Evolutionary conservation across 2,113 vertebrate species (phyloP).

Genomic region (Pleuronectes platessa): DNA sequence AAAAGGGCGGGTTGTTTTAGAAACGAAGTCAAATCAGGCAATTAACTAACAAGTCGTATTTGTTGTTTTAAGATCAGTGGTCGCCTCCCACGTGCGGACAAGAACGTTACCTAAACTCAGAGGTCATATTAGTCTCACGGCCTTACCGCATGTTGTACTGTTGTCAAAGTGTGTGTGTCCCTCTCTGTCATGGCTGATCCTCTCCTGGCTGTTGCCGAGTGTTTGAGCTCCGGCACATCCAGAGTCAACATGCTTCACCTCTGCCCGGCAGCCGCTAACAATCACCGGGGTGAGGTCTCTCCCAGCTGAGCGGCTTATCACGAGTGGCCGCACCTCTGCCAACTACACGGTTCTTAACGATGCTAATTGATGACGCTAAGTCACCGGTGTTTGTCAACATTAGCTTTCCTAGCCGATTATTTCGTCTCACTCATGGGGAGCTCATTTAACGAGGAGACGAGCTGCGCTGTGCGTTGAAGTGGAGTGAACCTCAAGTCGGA

Average conservation of each 20-base stretch:
- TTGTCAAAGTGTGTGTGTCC: conserved; percentile 45
- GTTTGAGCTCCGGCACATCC: conserved; percentile 32
- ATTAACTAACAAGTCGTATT: neutral
- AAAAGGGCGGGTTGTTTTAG: neutral
- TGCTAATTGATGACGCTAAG: conserved; percentile 1
- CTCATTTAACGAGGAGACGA: conserved; percentile 12
- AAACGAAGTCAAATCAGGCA: neutral
- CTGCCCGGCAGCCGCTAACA: neutral
- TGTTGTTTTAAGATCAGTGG: neutral
- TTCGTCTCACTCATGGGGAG: conserved; percentile 21
- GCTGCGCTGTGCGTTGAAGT: neutral
- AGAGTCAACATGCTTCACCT: conserved; percentile 45
- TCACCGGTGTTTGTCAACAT: conserved; percentile 65
- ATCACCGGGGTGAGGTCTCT: neutral
- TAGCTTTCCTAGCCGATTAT: conserved; percentile 44
- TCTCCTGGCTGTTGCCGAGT: conserved; percentile 29
- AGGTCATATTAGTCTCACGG: neutral
- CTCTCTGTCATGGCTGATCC: conserved; percentile 43
- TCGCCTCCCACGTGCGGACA: neutral
- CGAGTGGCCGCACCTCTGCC: neutral
- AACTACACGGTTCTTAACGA: neutral
- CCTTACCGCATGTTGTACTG: neutral
- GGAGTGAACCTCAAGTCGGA: neutral
- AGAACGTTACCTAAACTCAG: conserved; percentile 1
- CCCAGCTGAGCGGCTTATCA: neutral